Evolutionary conservation across 2,797 vertebrate species (phyloP), one percentile per base, ranked within the genome.

Genomic region (Thripadectes ignobilis): DNA sequence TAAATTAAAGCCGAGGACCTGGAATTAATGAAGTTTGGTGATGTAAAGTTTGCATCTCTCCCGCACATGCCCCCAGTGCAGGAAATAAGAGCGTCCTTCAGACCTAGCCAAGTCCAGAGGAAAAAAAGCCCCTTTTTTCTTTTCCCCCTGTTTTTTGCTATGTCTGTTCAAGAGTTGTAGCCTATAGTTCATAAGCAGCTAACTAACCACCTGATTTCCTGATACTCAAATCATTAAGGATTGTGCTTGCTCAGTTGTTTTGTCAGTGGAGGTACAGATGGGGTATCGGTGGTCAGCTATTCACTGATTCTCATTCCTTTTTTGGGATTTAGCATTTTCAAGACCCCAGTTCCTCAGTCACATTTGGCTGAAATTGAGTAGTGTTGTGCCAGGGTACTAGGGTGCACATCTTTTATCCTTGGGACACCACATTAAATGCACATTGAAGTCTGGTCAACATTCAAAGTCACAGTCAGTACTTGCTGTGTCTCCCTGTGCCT

Each of bases 21-120:
- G 61, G 32, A 88, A 72, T 71, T 45, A 67, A 46, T n/a, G 9
- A 69, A 55, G 7, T 69, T 43, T 62, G 9, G 3, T 66, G 48
- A 39, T 38, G 7, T 32, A 27, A 82, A 46, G 11, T 43, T 86
- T 41, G 5, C 4, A 0, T 41, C 30, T 54, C 7, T 78, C 29
- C 7, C 63, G n/a, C 32, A 34, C 0, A 0, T 46, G 22, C 10
- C 23, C 71, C 27, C 38, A 75, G 34, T 1, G 1, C 27, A 76
- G 48, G 30, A 92, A 88, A 58, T 36, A 68, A 5, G 14, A 76
- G 12, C 13, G 14, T 69, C n/a, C 21, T 72, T 62, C 41, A 58
- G n/a, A 77, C 5, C 39, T 41, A 9, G 3, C 6, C 32, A 84
- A 30, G 14, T 13, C 21, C 27, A 52, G 22, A 36, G 59, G 46